Evolutionary conservation across 2,888 invertebrate genomes (phyloP), one percentile per base, ranked within the genome.

Genomic region (Xanthorhoe spadicearia): DNA sequence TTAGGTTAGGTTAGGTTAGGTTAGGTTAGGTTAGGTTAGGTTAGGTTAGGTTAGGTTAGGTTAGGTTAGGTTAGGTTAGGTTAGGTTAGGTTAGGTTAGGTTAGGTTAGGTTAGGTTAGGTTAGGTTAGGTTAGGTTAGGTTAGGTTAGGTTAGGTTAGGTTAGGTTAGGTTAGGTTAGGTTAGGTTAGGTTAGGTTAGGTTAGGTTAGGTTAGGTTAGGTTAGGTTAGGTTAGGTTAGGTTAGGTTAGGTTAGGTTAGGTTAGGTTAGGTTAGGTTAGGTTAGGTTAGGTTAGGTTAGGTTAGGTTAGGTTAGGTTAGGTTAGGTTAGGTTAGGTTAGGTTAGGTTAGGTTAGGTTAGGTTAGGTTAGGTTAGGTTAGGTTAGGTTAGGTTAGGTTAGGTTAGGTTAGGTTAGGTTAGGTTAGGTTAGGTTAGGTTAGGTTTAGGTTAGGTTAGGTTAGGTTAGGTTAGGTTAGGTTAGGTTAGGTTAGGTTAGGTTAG

Each of bases 31-130:
- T 65, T 67, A 67, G 70, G 70, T 70, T 70, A 70, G 70, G 70
- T 70, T 70, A 70, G 70, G 70, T 70, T 70, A 70, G 70, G 70
- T 70, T 70, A 67, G 70, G 70, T 70, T 70, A 70, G 70, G 70
- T 70, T 70, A 70, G 69, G 69, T 70, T 66, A 66, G 70, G 65
- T 64, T 65, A 65, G 65, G 65, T 67, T 67, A 67, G 67, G 65
- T 65, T 70, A 64, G 66, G 64, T 64, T 63, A 63, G 65, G 68
- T 64, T 68, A 64, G 66, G 66, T 68, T 68, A 66, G 68, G 68
- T 68, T 68, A 68, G 64, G 68, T 68, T 70, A 68, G 68, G 68
- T 65, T 70, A 68, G 70, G 69, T 70, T 70, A 66, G 69, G 66
- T 70, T 66, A 70, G 69, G 69, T 70, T 70, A 70, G 70, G 70